Evolutionary conservation across 1,140 invertebrate species (phyloP).

Genomic region (Drosophila ambigua): DNA sequence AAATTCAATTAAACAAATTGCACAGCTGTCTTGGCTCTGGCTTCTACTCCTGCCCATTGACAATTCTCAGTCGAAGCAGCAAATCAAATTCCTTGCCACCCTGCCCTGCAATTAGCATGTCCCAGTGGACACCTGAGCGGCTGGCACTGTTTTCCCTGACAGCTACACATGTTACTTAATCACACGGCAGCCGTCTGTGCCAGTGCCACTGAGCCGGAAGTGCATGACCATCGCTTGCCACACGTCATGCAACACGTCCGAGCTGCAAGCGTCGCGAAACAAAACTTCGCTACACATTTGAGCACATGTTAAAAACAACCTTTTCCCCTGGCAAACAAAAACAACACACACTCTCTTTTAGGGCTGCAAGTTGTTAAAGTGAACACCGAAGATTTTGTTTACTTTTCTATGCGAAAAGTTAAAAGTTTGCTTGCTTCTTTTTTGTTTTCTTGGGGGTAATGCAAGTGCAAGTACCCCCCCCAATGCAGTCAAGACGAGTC

Average conservation of each 20-base stretch:
- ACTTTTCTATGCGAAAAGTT: too few relatives aligned
- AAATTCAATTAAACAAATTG: too few relatives aligned
- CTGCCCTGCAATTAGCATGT: conserved; percentile 50
- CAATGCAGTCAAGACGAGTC: too few relatives aligned
- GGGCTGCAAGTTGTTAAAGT: too few relatives aligned
- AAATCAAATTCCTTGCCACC: background rate
- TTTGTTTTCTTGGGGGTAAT: too few relatives aligned
- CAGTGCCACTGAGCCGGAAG: conserved; percentile 43
- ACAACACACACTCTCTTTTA: background rate
- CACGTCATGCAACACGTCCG: conserved; percentile 46
- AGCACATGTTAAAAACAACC: conserved; percentile 14
- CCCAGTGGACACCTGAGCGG: conserved; percentile 16
- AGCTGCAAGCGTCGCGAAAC: conserved; percentile 2
- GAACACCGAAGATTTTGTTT: too few relatives aligned
- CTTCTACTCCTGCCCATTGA: background rate
- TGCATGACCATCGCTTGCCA: conserved; percentile 57
- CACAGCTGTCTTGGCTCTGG: background rate
- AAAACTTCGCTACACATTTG: conserved; percentile 20
- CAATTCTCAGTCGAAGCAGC: background rate
- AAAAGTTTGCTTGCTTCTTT: too few relatives aligned
- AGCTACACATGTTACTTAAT: conserved; percentile 62
- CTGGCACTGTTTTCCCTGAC: conserved; percentile 17
- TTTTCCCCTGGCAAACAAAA: conserved; percentile 6
- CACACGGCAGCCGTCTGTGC: conserved; percentile 29
- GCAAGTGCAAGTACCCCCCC: too few relatives aligned